These are phyloP conservation scores for Brienomyrus longianalis DNA, from an alignment of 2,113 vertebrate species.

Conservation along the genomic window DNA sequence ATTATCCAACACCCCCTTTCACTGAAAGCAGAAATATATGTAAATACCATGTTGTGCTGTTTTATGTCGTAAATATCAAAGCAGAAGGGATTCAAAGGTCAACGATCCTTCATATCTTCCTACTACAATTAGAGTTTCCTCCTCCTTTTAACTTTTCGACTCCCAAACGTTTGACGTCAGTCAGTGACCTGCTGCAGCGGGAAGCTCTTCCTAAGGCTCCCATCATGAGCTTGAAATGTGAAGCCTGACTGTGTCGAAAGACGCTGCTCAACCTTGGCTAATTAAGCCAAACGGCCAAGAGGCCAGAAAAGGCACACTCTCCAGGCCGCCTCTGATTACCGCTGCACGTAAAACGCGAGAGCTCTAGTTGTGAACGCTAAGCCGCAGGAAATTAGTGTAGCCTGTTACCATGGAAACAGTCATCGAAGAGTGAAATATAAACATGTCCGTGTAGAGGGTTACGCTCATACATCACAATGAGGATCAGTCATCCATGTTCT, in stretches of 20 bases:
- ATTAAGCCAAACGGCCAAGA: not conserved
- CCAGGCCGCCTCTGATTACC: not conserved
- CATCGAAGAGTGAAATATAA: slow-evolving; percentile 3
- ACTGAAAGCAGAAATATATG: not conserved
- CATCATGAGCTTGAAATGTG: too few relatives aligned
- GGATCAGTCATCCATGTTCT: not conserved
- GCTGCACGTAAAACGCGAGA: not conserved
- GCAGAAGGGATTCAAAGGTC: not conserved
- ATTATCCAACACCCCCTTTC: not conserved
- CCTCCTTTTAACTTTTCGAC: not conserved
- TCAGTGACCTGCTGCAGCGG: not conserved
- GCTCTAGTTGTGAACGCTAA: not conserved
- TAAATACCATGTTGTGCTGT: not conserved
- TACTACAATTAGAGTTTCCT: not conserved
- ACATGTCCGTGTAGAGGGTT: not conserved
- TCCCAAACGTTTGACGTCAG: not conserved
- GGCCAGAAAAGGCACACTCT: not conserved
- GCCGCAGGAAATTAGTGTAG: not conserved
- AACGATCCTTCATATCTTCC: not conserved
- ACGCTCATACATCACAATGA: not conserved
- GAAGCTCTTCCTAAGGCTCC: not conserved
- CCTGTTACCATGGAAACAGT: not conserved
- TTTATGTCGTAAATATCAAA: not conserved
- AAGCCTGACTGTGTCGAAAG: not conserved
- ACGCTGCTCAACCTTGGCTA: not conserved